A percentile compares a stretch with the other conserved stretches of the same genome.
phyloP scores from a whole-genome alignment of 2,888 invertebrate species.

The Nephrotoma guestfalica region DNA sequence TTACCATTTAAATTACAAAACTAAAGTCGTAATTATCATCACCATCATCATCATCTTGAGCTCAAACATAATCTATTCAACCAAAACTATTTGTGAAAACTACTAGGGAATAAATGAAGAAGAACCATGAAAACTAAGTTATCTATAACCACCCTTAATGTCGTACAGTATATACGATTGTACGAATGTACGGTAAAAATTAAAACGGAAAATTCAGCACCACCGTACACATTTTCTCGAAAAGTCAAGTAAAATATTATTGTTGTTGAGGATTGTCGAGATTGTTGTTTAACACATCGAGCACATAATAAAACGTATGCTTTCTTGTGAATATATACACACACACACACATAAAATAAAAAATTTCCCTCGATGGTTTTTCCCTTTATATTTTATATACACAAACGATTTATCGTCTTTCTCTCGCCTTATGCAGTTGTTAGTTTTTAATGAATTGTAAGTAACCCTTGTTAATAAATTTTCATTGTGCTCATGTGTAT shows the following conservation, averaged over 20 bases:
- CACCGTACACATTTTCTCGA: not conserved
- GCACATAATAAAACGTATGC: not conserved
- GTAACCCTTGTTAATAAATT: not conserved
- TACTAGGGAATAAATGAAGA: not conserved
- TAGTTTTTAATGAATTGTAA: not conserved
- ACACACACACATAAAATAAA: not conserved
- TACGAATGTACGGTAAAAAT: not conserved
- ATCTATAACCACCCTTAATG: not conserved
- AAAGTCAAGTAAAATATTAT: not conserved
- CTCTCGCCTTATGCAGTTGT: not conserved
- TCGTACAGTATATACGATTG: not conserved
- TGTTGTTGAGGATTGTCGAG: not conserved
- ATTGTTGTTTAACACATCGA: not conserved
- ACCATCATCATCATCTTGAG: not conserved
- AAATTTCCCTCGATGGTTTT: not conserved
- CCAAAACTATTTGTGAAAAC: not conserved
- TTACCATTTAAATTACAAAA: not conserved
- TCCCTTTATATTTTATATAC: not conserved
- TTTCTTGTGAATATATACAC: not conserved
- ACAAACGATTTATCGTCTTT: not conserved
- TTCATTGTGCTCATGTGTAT: not conserved
- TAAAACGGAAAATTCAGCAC: not conserved
- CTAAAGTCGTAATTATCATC: not conserved
- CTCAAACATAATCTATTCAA: not conserved
- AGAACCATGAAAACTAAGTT: not conserved